Conservation (phyloP, 1,140 invertebrate genomes). For the Drosophila pseudoobscura region DNA sequence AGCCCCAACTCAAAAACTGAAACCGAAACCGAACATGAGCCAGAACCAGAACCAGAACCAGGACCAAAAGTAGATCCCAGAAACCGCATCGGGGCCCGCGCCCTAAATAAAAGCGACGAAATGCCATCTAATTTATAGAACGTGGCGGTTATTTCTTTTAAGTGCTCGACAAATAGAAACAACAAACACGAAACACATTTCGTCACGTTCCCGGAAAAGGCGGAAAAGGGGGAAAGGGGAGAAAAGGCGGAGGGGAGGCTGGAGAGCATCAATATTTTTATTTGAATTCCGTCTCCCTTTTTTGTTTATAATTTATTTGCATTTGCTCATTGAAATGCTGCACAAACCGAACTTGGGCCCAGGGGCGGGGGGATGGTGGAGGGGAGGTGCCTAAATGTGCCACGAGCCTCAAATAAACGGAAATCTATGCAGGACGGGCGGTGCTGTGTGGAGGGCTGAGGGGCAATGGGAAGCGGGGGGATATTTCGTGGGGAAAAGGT, state of each 20-base stretch:
- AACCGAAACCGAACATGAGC: constrained; percentile 29
- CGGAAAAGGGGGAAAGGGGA: background rate
- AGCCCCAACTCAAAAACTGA: constrained; percentile 46
- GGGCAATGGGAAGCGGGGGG: background rate
- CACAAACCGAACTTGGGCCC: constrained; percentile 55
- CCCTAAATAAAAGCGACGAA: constrained; percentile 17
- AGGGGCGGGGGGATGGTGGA: no score
- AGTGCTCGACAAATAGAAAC: constrained; percentile 54
- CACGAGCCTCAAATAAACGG: constrained; percentile 71
- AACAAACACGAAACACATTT: constrained; percentile 55
- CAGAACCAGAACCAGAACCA: no score
- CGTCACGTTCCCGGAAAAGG: constrained; percentile 53
- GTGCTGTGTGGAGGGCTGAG: constrained; percentile 2
- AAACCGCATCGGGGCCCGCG: background rate
- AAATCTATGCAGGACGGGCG: constrained; percentile 50
- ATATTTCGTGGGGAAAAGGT: background rate
- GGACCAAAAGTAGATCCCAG: no score
- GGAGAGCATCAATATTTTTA: constrained; percentile 75
- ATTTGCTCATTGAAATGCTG: constrained; percentile 81
- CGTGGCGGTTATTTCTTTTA: constrained; percentile 61
- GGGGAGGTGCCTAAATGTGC: constrained; percentile 28
- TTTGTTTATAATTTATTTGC: constrained; percentile 80
- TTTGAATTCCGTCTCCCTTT: constrained; percentile 47
- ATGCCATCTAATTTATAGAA: constrained; percentile 79
- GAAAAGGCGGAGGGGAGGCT: constrained; percentile 2